Conservation (phyloP, 2,113 vertebrate genomes). For the Sylvilagus bachmani region DNA sequence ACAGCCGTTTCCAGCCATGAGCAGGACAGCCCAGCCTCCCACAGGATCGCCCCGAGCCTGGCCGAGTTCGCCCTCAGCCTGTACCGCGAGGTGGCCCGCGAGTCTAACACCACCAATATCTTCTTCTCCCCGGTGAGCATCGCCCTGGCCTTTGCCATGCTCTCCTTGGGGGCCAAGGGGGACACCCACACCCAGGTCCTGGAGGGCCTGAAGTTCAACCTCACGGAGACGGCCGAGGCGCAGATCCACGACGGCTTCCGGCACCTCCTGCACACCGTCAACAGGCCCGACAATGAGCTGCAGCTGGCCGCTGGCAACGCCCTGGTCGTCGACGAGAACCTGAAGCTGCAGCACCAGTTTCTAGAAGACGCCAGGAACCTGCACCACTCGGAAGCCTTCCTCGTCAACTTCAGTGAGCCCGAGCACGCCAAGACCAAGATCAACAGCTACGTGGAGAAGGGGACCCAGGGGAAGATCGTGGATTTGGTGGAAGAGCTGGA, state of each 20-base stretch:
- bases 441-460: slow-evolving; percentile 85
- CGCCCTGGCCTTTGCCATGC: slow-evolving; percentile 83
- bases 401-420: slow-evolving; percentile 84
- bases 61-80: slow-evolving; percentile 90
- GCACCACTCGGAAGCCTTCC: slow-evolving; percentile 84
- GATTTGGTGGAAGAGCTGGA: slow-evolving; percentile 87
- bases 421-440: slow-evolving; percentile 83
- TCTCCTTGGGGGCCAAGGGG: slow-evolving; percentile 81
- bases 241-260: slow-evolving; percentile 84
- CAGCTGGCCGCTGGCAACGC: slow-evolving; percentile 84
- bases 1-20: too few relatives aligned
- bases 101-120: slow-evolving; percentile 84
- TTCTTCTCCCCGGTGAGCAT: slow-evolving; percentile 90
- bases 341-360: slow-evolving; percentile 82
- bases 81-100: slow-evolving; percentile 86
- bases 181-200: slow-evolving; percentile 85
- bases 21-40: not conserved
- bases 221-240: slow-evolving; percentile 12
- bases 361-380: slow-evolving; percentile 77
- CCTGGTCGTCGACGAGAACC: slow-evolving; percentile 78
- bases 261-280: slow-evolving; percentile 83
- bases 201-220: slow-evolving; percentile 85
- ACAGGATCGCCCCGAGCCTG: slow-evolving; percentile 81
- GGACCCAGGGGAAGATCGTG: slow-evolving; percentile 88
- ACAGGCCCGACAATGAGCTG: slow-evolving; percentile 76